Evolutionary conservation across 2,888 invertebrate genomes (phyloP).

Genomic region (Spodoptera exigua): DNA sequence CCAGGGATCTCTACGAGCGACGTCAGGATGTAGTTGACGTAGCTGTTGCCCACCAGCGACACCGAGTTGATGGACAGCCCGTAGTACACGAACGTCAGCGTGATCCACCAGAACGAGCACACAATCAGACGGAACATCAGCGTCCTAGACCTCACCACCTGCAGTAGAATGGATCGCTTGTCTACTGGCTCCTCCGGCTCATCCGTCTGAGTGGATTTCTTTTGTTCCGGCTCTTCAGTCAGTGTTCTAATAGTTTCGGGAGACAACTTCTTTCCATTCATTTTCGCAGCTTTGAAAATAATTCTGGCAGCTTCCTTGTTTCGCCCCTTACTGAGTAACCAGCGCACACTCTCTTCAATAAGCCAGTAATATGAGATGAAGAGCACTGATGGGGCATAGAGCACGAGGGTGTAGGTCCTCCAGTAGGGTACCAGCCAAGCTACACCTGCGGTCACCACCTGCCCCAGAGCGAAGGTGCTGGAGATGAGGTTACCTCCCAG

Average conservation of each 20-base stretch:
- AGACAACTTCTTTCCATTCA: constrained; percentile 80
- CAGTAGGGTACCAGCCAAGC: constrained; percentile 92
- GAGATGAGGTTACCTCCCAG: constrained; percentile 91
- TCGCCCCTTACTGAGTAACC: constrained; percentile 91
- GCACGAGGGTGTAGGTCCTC: constrained; percentile 89
- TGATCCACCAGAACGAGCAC: constrained; percentile 94
- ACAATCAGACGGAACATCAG: constrained; percentile 87
- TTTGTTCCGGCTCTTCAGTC: constrained; percentile 52
- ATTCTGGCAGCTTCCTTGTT: constrained; percentile 87
- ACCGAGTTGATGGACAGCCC: constrained; percentile 94
- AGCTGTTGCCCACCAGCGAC: constrained; percentile 92
- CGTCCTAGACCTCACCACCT: constrained; percentile 86
- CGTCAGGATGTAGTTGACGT: constrained; percentile 93
- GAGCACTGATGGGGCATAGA: constrained; percentile 91
- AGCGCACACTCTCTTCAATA: constrained; percentile 91
- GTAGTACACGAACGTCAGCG: constrained; percentile 94
- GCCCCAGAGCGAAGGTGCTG: constrained; percentile 91
- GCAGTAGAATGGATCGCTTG: constrained; percentile 63
- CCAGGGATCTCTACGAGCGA: constrained; percentile 91
- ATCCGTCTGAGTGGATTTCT: constrained; percentile 24
- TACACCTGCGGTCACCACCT: constrained; percentile 89
- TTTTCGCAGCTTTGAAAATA: constrained; percentile 84
- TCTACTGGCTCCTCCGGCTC: constrained; percentile 28
- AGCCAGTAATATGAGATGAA: constrained; percentile 90
- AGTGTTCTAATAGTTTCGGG: constrained; percentile 66